Percentiles rank a stretch among this genome's conserved stretches.
phyloP scores from a whole-genome alignment of 2,888 invertebrate species.

The Machimus rusticus region DNA sequence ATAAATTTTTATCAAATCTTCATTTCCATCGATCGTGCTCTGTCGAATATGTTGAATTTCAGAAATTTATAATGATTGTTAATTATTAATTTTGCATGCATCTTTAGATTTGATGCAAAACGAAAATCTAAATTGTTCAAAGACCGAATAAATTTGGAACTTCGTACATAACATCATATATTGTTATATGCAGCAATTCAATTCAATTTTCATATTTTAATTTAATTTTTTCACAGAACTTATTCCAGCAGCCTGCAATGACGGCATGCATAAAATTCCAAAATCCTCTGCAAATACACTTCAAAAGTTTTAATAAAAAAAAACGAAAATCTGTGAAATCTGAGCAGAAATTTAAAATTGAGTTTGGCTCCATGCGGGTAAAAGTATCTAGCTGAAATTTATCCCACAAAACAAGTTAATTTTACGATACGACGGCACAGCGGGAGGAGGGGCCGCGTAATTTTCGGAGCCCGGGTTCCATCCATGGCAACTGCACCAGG shows the following conservation, averaged over 20 bases:
- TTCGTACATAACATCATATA: too few relatives aligned
- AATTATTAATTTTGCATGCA: too few relatives aligned
- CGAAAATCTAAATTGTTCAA: too few relatives aligned
- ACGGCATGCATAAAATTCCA: not conserved
- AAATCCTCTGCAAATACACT: not conserved
- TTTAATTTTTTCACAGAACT: not conserved
- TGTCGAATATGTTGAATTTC: too few relatives aligned
- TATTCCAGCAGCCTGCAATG: not conserved
- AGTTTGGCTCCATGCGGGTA: not conserved
- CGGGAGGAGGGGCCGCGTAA: not conserved
- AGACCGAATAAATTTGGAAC: too few relatives aligned
- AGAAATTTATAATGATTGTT: too few relatives aligned
- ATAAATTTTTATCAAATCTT: too few relatives aligned
- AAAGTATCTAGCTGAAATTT: not conserved
- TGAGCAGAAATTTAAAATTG: not conserved
- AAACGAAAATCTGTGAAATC: not conserved
- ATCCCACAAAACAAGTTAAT: slow-evolving; percentile 10
- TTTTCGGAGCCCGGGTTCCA: not conserved
- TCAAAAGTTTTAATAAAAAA: not conserved
- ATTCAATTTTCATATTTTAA: not conserved
- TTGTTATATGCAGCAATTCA: not conserved
- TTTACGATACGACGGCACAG: not conserved
- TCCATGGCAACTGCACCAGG: slow-evolving; percentile 25
- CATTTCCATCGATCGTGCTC: too few relatives aligned
- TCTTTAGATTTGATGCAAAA: too few relatives aligned